Conservation (phyloP, 2,888 invertebrate species). For the Villa cingulata region DNA sequence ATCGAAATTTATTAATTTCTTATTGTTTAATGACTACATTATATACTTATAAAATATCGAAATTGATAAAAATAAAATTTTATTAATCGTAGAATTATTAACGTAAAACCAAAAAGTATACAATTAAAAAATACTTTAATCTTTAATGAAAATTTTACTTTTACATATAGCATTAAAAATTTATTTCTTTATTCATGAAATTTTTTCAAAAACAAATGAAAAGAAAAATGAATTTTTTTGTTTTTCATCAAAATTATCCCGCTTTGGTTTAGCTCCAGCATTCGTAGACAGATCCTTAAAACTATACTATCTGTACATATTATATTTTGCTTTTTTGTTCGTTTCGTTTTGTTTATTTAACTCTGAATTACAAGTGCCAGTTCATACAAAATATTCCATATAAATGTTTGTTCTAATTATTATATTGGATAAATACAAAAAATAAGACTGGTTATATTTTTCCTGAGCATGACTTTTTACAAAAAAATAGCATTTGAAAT, state of each 20-base stretch:
- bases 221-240: conserved; percentile 1
- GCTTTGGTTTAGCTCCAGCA: conserved; percentile 38
- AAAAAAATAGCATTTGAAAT: conserved; percentile 6
- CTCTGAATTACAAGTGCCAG: not conserved
- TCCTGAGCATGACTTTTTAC: conserved; percentile 9
- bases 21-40: too few relatives aligned
- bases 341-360: not conserved
- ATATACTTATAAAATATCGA: too few relatives aligned
- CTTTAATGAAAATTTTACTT: too few relatives aligned
- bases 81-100: too few relatives aligned
- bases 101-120: too few relatives aligned
- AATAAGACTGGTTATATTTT: not conserved
- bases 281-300: not conserved
- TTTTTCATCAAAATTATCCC: conserved; percentile 2
- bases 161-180: too few relatives aligned
- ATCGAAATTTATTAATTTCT: too few relatives aligned
- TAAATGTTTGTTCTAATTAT: not conserved
- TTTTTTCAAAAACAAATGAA: too few relatives aligned
- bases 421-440: not conserved
- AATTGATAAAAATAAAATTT: too few relatives aligned
- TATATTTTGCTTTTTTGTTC: not conserved
- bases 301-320: too few relatives aligned
- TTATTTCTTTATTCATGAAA: too few relatives aligned
- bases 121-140: too few relatives aligned
- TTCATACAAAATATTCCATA: not conserved